A percentile compares a stretch with the other conserved stretches of the same genome.
These are phyloP conservation scores for Margarornis squamiger DNA, from an alignment of 2,797 vertebrate genomes.

Conservation along the genomic window DNA sequence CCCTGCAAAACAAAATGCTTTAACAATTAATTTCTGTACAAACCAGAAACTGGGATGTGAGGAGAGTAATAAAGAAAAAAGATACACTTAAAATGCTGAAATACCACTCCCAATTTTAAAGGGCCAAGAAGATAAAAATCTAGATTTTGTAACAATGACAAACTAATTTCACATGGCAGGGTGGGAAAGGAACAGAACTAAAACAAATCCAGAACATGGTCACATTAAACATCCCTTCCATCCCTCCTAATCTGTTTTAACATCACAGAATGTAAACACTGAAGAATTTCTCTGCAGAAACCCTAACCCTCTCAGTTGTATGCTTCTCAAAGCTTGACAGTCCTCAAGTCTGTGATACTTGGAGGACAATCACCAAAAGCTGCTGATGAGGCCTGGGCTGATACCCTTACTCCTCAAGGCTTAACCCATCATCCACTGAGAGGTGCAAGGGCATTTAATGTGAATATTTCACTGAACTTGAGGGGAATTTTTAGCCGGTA, in stretches of 20 bases:
- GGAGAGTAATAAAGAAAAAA: not conserved
- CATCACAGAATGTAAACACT: not conserved
- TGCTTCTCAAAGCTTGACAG: not conserved
- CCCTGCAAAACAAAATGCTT: conserved; percentile 82
- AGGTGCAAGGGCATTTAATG: not conserved
- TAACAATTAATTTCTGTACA: conserved; percentile 69
- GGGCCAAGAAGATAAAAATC: conserved; percentile 16
- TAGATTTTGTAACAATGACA: not conserved
- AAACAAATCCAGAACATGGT: not conserved
- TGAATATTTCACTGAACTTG: not conserved
- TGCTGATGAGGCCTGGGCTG: not conserved
- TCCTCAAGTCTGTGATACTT: not conserved
- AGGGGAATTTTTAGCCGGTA: not conserved
- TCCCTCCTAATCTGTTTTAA: not conserved
- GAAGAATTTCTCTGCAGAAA: not conserved
- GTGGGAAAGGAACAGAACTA: not conserved
- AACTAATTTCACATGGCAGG: not conserved
- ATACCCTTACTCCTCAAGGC: not conserved
- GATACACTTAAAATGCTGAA: not conserved
- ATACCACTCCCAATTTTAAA: not conserved
- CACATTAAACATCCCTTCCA: not conserved
- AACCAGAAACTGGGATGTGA: conserved; percentile 34
- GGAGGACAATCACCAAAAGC: not conserved
- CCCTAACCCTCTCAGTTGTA: not conserved
- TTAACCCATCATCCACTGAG: not conserved